Base-by-base conservation (phyloP, 2,113 vertebrate species). In the Chaetodon trifascialis region DNA sequence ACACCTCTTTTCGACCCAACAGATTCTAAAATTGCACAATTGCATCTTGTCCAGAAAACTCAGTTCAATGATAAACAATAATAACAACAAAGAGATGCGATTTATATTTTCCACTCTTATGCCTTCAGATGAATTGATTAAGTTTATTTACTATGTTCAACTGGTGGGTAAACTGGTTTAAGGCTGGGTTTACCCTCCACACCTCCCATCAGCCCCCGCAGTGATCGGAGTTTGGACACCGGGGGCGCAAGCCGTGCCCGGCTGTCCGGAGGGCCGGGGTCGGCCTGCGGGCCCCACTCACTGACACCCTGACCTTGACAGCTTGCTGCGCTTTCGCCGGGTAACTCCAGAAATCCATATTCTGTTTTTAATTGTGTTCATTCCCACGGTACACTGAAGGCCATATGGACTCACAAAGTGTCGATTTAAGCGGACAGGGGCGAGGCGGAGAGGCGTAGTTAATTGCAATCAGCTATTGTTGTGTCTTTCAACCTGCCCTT, bases 381-480 rank as follows among this genome's bases (percentile, higher is more conserved):
- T 95, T 95, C 94, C 94, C 95, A 95, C 95, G 95, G 91, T 95
- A 78, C 90, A 90, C 91, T 68, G 55, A 72, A 82, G 93, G 90
- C 91, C 93, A 94, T 94, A 94, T 94, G 94, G 94, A 93, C 89
- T 79, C 90, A 91, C 90, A 93, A 90, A 94, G 91, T 95, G 93
- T 95, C 89, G 89, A 94, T 94, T 93, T 95, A 91, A 95, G 89
- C 92, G 88, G 91, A 90, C 91, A 91, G 89, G 89, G 88, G 85
- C 80, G 81, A 91, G 91, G 89, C 88, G 90, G 91, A 89, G 92
- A 91, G 93, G 93, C 92, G 91, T 91, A 92, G 87, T 94, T 94
- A 94, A 95, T 95, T 94, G 92, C 94, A 95, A 94, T 95, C 94
- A 95, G 93, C 91, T 88, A 94, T 94, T 95, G 95, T 95, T 92